Evolutionary conservation across 2,113 vertebrate species (phyloP).

Genomic region (Cyanistes caeruleus): DNA sequence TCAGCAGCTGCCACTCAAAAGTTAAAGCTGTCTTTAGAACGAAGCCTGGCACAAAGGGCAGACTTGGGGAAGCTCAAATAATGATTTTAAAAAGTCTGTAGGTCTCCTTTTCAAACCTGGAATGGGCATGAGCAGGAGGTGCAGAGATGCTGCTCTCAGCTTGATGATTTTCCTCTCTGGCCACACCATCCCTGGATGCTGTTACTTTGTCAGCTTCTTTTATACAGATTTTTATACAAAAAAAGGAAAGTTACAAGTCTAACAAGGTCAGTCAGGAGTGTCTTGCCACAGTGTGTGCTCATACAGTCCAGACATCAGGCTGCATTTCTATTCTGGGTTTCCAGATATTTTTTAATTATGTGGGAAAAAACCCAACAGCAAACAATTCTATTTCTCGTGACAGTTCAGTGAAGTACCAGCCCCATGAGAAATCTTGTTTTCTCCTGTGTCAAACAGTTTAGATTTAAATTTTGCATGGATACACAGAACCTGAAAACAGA

Average conservation of each 20-base stretch:
- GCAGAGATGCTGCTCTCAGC: neutral
- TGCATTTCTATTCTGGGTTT: neutral
- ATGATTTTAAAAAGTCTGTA: neutral
- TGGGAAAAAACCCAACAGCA: fast-evolving
- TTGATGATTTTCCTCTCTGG: neutral
- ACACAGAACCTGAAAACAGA: neutral
- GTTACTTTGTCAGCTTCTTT: neutral
- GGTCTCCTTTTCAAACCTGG: neutral
- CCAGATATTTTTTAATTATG: neutral
- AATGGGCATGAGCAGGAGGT: neutral
- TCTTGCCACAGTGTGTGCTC: neutral
- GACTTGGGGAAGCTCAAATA: neutral
- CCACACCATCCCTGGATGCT: neutral
- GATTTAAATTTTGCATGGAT: neutral
- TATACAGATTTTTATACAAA: neutral
- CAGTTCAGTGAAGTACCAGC: neutral
- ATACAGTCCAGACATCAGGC: neutral
- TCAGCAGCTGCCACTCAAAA: neutral
- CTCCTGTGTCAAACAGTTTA: neutral
- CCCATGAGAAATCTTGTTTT: neutral
- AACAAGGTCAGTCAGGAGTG: neutral
- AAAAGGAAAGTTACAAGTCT: neutral
- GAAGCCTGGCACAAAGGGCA: neutral
- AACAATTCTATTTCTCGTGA: neutral
- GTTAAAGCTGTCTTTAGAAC: neutral